phyloP scores from a whole-genome alignment of 2,113 vertebrate species.

The Vanacampus margaritifer region DNA sequence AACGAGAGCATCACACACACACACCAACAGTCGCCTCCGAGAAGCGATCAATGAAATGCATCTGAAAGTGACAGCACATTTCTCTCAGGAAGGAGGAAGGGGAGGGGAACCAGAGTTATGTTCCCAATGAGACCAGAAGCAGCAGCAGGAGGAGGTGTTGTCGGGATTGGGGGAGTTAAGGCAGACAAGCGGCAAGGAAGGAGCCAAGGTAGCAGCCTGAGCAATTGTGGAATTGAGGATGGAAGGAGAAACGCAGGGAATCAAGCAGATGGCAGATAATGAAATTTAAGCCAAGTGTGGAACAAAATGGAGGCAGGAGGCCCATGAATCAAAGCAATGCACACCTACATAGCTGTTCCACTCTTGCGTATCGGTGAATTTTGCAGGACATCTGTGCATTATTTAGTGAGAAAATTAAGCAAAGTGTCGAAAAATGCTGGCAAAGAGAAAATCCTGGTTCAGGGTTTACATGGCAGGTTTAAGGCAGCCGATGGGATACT shows the following conservation, averaged over 20 bases:
- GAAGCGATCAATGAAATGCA: conserved; percentile 51
- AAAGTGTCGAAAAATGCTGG: not conserved
- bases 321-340: not conserved
- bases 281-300: conserved; percentile 3
- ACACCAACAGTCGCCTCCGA: conserved; percentile 13
- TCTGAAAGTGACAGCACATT: conserved; percentile 17
- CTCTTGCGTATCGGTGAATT: not conserved
- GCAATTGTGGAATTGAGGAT: not conserved
- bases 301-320: not conserved
- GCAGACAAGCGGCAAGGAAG: not conserved
- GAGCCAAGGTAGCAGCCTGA: not conserved
- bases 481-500: too few species aligned
- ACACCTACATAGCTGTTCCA: not conserved
- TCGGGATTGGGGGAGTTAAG: too few species aligned
- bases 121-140: not conserved
- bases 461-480: too few species aligned
- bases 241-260: not conserved
- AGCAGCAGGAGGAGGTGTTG: not conserved
- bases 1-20: not conserved
- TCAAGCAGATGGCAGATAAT: not conserved
- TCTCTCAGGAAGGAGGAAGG: conserved; percentile 8
- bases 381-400: not conserved
- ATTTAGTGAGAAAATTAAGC: not conserved
- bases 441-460: not conserved
- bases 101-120: not conserved